Evolutionary conservation across 2,888 invertebrate species (phyloP).

Genomic region (Melieria omissa): DNA sequence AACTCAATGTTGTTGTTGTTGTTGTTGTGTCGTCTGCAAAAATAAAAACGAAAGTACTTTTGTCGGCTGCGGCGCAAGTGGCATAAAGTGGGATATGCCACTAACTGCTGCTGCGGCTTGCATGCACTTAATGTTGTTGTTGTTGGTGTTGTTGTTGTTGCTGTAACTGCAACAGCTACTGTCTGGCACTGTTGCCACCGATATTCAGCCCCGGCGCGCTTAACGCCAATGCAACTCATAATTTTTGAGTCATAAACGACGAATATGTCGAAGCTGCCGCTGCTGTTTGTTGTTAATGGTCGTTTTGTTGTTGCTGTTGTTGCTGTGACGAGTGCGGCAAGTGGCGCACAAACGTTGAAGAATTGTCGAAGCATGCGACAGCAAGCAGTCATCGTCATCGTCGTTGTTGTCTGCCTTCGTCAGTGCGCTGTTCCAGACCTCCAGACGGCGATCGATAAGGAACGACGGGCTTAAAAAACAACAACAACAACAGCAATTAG

Average conservation of each 20-base stretch:
- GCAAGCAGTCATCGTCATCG: too few species aligned
- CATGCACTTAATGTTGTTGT: constrained; percentile 16
- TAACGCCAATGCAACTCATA: constrained; percentile 37
- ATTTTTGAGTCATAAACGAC: constrained; percentile 27
- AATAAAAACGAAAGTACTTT: constrained; percentile 43
- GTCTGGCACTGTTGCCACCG: constrained; percentile 12
- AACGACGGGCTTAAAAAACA: constrained; percentile 37
- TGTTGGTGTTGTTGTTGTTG: constrained; percentile 6
- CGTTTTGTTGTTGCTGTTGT: constrained; percentile 8
- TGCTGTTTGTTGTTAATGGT: neutral
- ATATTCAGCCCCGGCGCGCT: neutral
- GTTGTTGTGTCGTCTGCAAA: constrained; percentile 26
- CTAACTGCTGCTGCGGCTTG: constrained; percentile 13
- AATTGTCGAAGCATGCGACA: constrained; percentile 29
- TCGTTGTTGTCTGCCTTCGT: neutral
- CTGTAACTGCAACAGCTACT: neutral
- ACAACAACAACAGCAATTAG: constrained; percentile 7
- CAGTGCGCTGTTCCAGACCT: constrained; percentile 36
- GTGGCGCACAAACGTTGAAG: constrained; percentile 15
- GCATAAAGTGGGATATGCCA: constrained; percentile 18
- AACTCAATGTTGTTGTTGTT: constrained; percentile 6
- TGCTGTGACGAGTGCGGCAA: constrained; percentile 4
- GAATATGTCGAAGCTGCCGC: neutral
- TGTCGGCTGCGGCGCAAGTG: neutral
- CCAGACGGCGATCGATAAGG: constrained; percentile 47